Percentiles rank a stretch among this genome's conserved stretches.
These are phyloP conservation scores for Sebastes elongatus DNA, from an alignment of 2,797 vertebrate genomes.

Conservation along the genomic window DNA sequence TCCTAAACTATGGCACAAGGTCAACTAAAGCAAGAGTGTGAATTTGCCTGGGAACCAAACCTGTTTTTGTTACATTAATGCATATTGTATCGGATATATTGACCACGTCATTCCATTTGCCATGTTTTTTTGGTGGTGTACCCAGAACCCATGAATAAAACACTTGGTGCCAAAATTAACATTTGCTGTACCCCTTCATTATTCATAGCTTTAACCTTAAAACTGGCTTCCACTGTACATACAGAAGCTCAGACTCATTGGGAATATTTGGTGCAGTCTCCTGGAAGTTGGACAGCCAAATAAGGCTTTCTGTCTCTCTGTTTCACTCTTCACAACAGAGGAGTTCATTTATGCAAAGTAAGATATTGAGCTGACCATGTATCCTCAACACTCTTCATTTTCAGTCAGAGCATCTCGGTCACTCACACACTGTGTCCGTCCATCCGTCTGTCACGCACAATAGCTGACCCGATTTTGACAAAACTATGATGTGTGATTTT, in stretches of 20 bases:
- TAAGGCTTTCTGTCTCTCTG: background rate
- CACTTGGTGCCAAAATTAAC: constrained; percentile 5
- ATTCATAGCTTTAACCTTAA: constrained; percentile 22
- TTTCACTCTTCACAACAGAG: background rate
- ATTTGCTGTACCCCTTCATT: constrained; percentile 17
- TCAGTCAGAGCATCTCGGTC: background rate
- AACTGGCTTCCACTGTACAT: background rate
- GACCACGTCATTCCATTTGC: background rate
- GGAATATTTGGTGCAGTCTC: background rate
- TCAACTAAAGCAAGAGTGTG: background rate
- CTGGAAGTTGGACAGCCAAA: background rate
- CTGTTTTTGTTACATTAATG: constrained; percentile 5
- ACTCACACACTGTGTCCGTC: background rate
- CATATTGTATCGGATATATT: background rate
- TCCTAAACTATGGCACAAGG: background rate
- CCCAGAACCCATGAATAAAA: constrained; percentile 25
- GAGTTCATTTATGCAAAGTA: too few species aligned
- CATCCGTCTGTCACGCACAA: background rate
- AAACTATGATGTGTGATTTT: constrained; percentile 1
- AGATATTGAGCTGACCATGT: background rate
- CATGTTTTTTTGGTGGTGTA: background rate
- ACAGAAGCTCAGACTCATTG: background rate
- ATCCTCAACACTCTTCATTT: background rate
- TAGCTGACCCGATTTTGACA: background rate
- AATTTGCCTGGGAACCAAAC: background rate